These are phyloP conservation scores for Idaea biselata DNA, from an alignment of 2,888 invertebrate species.

Conservation along the genomic window DNA sequence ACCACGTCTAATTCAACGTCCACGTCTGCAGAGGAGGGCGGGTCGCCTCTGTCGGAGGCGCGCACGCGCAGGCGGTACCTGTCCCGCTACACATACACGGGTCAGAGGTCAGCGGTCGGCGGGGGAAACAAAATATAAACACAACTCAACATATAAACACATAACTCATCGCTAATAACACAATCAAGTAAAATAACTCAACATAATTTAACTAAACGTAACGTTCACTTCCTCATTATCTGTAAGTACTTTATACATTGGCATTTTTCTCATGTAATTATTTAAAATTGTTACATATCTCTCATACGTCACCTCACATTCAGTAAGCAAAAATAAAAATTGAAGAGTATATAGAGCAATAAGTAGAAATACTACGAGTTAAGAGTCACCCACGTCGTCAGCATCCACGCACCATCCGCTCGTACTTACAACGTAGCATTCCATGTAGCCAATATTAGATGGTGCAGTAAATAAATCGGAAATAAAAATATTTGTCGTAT, in stretches of 20 bases:
- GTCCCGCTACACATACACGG: slow-evolving; percentile 93
- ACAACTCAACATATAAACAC: slow-evolving; percentile 79
- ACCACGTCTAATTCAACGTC: slow-evolving; percentile 99
- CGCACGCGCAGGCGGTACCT: slow-evolving; percentile 97
- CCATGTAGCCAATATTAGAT: slow-evolving; percentile 85
- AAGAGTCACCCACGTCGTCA: slow-evolving; percentile 34
- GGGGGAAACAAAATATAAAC: slow-evolving; percentile 82
- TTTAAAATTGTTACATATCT: slow-evolving; percentile 37
- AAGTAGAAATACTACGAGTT: slow-evolving; percentile 47
- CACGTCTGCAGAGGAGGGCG: slow-evolving; percentile 96
- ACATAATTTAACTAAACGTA: slow-evolving; percentile 29
- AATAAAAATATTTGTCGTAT: slow-evolving; percentile 79
- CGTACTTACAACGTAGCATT: slow-evolving; percentile 81
- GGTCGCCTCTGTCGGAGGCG: slow-evolving; percentile 96
- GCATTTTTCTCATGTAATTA: slow-evolving; percentile 28
- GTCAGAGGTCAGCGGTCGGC: slow-evolving; percentile 81
- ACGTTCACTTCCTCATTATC: slow-evolving; percentile 56
- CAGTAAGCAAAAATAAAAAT: slow-evolving; percentile 72
- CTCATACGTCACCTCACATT: slow-evolving; percentile 65
- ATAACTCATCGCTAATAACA: slow-evolving; percentile 75
- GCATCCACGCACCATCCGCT: slow-evolving; percentile 57
- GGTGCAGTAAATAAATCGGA: slow-evolving; percentile 85
- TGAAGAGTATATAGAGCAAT: slow-evolving; percentile 54
- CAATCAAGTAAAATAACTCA: slow-evolving; percentile 61
- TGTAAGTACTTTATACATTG: slow-evolving; percentile 38